These are phyloP conservation scores for Gasterosteus aculeatus DNA, from an alignment of 2,113 vertebrate genomes.

Conservation along the genomic window DNA sequence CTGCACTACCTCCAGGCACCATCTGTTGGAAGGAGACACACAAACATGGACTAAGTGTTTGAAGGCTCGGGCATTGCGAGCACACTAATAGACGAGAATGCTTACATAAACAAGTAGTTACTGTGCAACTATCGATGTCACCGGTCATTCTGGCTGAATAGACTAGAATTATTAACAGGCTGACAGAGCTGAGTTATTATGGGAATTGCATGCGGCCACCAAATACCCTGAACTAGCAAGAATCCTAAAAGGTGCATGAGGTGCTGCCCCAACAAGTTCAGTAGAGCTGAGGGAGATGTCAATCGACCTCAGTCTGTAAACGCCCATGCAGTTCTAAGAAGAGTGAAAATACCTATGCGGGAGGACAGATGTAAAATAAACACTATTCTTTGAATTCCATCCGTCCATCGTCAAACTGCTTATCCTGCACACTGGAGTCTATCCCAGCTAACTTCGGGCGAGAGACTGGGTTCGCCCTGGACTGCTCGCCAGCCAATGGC, in stretches of 20 bases:
- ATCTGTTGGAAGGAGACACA: slow-evolving; percentile 81
- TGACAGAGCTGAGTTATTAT: background rate
- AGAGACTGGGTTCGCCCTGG: no score
- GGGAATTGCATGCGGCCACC: background rate
- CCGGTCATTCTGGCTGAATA: slow-evolving; percentile 8
- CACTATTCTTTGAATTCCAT: background rate
- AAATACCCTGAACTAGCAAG: background rate
- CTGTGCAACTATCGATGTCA: background rate
- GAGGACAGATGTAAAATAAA: background rate
- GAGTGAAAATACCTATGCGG: background rate
- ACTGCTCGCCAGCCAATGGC: no score
- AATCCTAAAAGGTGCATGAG: background rate
- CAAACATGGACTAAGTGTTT: slow-evolving; percentile 25
- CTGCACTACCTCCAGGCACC: slow-evolving; percentile 92
- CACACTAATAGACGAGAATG: background rate
- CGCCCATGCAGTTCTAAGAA: background rate
- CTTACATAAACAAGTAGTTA: slow-evolving; percentile 9
- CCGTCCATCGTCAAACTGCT: no score
- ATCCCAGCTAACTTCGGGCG: no score
- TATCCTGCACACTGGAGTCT: no score
- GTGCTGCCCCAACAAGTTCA: background rate
- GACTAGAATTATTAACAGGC: no score
- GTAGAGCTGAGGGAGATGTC: background rate
- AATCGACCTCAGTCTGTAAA: background rate
- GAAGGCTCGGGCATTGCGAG: background rate